Evolutionary conservation across 2,113 vertebrate species (phyloP), one percentile per base, ranked within the genome.

Genomic region (Pipa parva): DNA sequence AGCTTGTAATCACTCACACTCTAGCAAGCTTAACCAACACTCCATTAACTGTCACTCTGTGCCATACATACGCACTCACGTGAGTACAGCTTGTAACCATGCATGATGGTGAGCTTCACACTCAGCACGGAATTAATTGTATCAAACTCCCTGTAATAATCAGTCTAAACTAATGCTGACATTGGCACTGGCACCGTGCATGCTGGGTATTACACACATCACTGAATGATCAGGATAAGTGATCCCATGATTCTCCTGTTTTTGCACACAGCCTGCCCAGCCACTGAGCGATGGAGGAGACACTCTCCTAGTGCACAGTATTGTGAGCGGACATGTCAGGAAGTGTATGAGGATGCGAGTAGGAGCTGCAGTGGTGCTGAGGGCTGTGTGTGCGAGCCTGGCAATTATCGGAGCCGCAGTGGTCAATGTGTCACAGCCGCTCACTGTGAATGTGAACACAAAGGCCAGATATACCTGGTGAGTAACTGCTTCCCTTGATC

Each of bases 371-470:
- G 45, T 3, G 13, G 2, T 0, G 3, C 24, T 0, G 79, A 81
- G 0, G 82, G 85, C 63, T 95, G 94, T 0, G 52, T 85, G 46
- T 97, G 93, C 76, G 78, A 63, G 70, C 83, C 74, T 0, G 91
- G 91, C 10, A 78, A 42, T 11, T 92, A 93, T 78, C 86, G 92
- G 24, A 83, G 83, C 72, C 42, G 66, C 0, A 61, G 66, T 4
- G 87, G 87, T 0, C 46, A 1, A 28, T 97, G 94, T 5, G 88
- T 94, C 49, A 86, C 87, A 0, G 75, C 82, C 0, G 90, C 88
- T 4, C 84, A 67, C 59, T 95, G 93, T 46, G 88, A 89, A 71
- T 97, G 93, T 73, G 74, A 76, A 71, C 85, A 83, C 42, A 77
- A 22, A 0, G 89, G 80, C 49, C 39, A 12, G 25, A n/a, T 77